These are phyloP conservation scores for Pseudorasbora parva DNA, from an alignment of 2,113 vertebrate genomes.

Conservation along the genomic window DNA sequence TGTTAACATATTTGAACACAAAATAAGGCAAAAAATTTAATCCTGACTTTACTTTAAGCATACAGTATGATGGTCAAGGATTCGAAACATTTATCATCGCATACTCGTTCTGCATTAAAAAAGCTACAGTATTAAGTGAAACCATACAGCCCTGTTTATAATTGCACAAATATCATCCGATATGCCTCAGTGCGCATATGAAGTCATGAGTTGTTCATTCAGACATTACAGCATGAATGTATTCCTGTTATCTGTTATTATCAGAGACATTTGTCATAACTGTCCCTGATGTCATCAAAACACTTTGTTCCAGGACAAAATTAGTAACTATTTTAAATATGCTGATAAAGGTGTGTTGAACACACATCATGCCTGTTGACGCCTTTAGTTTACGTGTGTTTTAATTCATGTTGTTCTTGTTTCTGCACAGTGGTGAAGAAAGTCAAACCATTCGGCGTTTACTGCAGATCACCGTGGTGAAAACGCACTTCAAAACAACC, in stretches of 20 bases:
- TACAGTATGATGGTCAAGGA: background rate
- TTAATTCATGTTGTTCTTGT: background rate
- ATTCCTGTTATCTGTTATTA: background rate
- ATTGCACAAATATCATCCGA: background rate
- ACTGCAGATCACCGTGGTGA: background rate
- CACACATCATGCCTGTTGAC: background rate
- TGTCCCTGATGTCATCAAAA: constrained; percentile 4
- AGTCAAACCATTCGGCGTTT: background rate
- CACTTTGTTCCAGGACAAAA: background rate
- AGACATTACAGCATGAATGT: constrained; percentile 10
- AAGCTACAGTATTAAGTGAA: background rate
- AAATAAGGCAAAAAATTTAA: background rate
- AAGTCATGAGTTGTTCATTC: background rate
- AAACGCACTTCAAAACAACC: background rate
- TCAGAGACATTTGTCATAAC: background rate
- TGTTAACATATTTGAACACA: background rate
- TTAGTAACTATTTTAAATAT: background rate
- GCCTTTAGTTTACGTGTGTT: background rate
- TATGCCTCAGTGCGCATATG: background rate
- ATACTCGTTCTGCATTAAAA: background rate
- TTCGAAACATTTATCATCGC: background rate
- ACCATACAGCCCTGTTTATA: background rate
- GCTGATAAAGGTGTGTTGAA: background rate
- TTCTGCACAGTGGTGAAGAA: background rate
- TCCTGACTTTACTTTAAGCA: background rate